phyloP scores from a whole-genome alignment of 2,888 invertebrate species.

The Cephalotes varians region DNA sequence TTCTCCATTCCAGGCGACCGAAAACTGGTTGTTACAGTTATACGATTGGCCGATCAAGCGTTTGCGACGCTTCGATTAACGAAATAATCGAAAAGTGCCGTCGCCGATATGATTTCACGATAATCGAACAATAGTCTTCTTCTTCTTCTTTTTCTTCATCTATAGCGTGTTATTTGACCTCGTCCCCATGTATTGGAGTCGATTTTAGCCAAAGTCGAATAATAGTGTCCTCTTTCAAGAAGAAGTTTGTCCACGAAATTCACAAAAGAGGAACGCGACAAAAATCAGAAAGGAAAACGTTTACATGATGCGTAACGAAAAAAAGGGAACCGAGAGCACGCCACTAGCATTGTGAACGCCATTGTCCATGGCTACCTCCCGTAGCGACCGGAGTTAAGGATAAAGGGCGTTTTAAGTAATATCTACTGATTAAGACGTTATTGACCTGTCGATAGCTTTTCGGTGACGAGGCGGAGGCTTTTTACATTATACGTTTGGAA shows the following conservation, averaged over 20 bases:
- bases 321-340: neutral
- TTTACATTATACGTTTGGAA: neutral
- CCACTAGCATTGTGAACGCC: neutral
- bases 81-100: neutral
- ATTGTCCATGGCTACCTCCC: neutral
- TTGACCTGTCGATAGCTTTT: neutral
- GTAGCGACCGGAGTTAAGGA: neutral
- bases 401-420: neutral
- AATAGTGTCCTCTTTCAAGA: neutral
- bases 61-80: neutral
- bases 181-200: too few species aligned
- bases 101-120: conserved; percentile 31
- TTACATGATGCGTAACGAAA: neutral
- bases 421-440: conserved; percentile 10
- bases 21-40: neutral
- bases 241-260: neutral
- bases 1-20: neutral
- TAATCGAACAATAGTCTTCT: neutral
- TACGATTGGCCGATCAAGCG: neutral
- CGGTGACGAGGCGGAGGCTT: neutral
- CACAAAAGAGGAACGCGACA: neutral
- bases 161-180: too few species aligned
- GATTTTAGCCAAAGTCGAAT: too few species aligned
- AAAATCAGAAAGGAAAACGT: neutral
- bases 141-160: too few species aligned